Conservation (phyloP, 2,888 invertebrate species). For the Cryptus viduatorius region DNA sequence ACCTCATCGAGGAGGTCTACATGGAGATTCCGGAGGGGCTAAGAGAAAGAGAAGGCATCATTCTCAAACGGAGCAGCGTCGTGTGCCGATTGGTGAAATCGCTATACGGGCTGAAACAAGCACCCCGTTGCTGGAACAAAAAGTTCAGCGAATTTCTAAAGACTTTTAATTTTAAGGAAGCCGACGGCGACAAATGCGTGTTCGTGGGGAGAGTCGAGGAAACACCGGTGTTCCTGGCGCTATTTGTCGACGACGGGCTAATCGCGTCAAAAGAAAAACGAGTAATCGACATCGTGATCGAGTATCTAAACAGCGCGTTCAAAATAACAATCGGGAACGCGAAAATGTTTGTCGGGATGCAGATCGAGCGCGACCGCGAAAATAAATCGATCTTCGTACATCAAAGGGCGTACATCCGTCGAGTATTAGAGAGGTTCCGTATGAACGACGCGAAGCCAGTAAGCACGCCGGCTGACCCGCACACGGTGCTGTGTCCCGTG, state of each 20-base stretch:
- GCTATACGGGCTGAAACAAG: background rate
- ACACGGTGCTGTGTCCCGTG: too few species aligned
- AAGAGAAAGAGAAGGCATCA: background rate
- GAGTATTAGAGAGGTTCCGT: too few species aligned
- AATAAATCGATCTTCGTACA: too few species aligned
- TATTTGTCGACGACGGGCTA: slow-evolving; percentile 52
- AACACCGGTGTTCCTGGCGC: slow-evolving; percentile 39
- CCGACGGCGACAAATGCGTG: background rate
- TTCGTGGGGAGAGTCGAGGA: background rate
- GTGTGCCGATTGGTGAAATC: slow-evolving; percentile 52
- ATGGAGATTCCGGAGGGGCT: slow-evolving; percentile 46
- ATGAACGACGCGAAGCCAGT: too few species aligned
- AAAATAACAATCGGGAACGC: too few species aligned
- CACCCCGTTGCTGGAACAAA: background rate
- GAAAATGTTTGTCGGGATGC: too few species aligned
- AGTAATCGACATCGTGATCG: too few species aligned
- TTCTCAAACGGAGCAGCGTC: background rate
- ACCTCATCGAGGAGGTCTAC: slow-evolving; percentile 5
- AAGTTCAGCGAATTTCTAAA: background rate
- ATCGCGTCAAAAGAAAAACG: slow-evolving; percentile 46
- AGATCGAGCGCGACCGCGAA: too few species aligned
- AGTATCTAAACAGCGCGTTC: too few species aligned
- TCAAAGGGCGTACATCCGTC: too few species aligned
- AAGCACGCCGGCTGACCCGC: too few species aligned
- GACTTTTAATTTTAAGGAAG: background rate